Base-by-base conservation (phyloP, 2,888 invertebrate species). In the Athalia cordata region DNA sequence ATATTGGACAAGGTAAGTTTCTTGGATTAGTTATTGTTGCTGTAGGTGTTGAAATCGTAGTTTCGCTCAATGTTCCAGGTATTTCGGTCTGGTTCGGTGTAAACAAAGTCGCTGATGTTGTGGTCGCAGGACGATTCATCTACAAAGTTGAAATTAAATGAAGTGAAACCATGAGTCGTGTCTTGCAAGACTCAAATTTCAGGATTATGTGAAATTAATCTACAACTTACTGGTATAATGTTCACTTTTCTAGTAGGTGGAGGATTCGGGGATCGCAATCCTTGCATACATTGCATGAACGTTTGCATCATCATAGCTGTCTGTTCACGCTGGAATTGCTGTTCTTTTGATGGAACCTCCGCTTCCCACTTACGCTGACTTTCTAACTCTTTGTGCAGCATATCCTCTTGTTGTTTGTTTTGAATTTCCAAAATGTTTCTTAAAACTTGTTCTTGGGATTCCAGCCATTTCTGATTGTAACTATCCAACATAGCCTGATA, bases 341-440 rank as follows among this genome's bases (percentile, higher is more conserved):
- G 67, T 43, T 67, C 67, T 67, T 67, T 67, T 67, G n/a, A 11
- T 43, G 47, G n/a, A 8, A 67, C 13, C 47, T 67, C 67, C 47
- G 52, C 13, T 13, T 67, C 67, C 67, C 67, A 67, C 52, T 67
- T 67, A 15, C 67, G 49, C 67, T 67, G 67, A 13, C 47, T 45
- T 67, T 67, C 45, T 15, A 67, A 13, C 52, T 67, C 67, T 52
- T 49, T 67, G 6, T 67, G 49, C 15, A 67, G 52, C 49, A 67
- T 52, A 29, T 67, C 45, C 15, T 67, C 29, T 29, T 67, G 67
- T 15, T 52, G 49, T 67, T 47, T 52, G 9, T 67, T 67, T 67
- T 67, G 67, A 13, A 52, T 9, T 52, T 52, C 52, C 13, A 67
- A 47, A 1, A 67, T 67, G 11, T 67, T 52, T 45, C 47, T 67